A percentile compares a stretch with the other conserved stretches of the same genome.
Evolutionary conservation across 2,113 vertebrate genomes (phyloP).

Genomic region (Miniopterus natalensis): DNA sequence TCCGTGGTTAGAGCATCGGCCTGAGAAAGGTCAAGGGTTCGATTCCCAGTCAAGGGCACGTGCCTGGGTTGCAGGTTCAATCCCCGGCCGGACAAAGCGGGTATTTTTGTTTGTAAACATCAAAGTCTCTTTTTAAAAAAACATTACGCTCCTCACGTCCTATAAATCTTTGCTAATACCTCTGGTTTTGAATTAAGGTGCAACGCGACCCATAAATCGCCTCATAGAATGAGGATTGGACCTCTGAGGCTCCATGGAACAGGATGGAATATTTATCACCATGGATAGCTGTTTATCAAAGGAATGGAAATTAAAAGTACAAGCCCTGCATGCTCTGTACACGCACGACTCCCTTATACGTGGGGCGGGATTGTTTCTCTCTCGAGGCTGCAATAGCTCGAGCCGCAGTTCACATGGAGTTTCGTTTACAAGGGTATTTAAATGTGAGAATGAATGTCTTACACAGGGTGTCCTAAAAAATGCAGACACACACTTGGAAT

Average conservation of each 20-base stretch:
- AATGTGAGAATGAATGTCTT: neutral
- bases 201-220: neutral
- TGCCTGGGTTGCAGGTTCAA: no score
- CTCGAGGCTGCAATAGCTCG: slow-evolving; percentile 1
- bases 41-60: no score
- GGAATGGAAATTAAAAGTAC: slow-evolving; percentile 47
- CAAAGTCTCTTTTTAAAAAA: slow-evolving; percentile 56
- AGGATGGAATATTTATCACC: slow-evolving; percentile 51
- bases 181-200: slow-evolving; percentile 49
- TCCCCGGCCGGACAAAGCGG: no score
- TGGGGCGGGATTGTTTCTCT: neutral
- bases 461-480: no score
- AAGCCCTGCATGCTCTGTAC: neutral
- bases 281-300: slow-evolving; percentile 62
- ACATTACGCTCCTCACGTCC: slow-evolving; percentile 36
- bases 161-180: slow-evolving; percentile 58
- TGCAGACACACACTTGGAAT: no score
- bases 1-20: no score
- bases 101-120: slow-evolving; percentile 70
- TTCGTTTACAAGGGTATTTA: neutral
- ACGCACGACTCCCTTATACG: neutral
- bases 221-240: slow-evolving; percentile 21
- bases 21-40: no score
- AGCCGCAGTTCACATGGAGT: neutral
- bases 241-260: neutral